Percentiles rank a stretch among this genome's conserved stretches.
Evolutionary conservation across 2,113 vertebrate species (phyloP).

Genomic region (Canis aureus): DNA sequence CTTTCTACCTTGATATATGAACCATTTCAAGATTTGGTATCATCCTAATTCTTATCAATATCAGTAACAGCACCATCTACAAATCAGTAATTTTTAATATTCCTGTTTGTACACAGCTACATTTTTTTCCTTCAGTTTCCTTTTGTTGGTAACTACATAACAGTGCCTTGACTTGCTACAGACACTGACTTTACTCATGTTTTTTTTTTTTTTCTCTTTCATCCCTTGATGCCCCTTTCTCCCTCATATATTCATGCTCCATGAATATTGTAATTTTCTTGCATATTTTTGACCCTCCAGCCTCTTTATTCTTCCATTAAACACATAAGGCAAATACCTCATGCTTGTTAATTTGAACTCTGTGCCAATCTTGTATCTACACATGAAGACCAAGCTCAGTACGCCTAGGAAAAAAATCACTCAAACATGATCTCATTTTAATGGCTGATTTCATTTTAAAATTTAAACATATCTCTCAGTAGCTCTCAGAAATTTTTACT

Average conservation of each 20-base stretch:
- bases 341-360: not conserved
- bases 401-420: not conserved
- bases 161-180: not conserved
- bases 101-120: not conserved
- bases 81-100: not conserved
- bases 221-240: not conserved
- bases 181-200: not conserved
- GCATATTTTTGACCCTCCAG: not conserved
- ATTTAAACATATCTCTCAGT: not conserved
- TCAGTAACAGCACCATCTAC: not conserved
- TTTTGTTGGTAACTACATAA: not conserved
- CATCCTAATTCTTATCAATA: not conserved
- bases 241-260: not conserved
- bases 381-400: not conserved
- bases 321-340: not conserved
- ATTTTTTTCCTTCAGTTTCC: not conserved
- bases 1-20: not conserved
- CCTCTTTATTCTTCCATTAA: not conserved
- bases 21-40: not conserved
- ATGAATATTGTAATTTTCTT: not conserved
- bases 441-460: not conserved
- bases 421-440: not conserved
- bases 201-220: not conserved
- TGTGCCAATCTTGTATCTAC: not conserved
- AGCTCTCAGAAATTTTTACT: not conserved